A percentile compares a stretch with the other conserved stretches of the same genome.
These are phyloP conservation scores for Solenopsis invicta DNA, from an alignment of 1,140 invertebrate species.

Conservation along the genomic window DNA sequence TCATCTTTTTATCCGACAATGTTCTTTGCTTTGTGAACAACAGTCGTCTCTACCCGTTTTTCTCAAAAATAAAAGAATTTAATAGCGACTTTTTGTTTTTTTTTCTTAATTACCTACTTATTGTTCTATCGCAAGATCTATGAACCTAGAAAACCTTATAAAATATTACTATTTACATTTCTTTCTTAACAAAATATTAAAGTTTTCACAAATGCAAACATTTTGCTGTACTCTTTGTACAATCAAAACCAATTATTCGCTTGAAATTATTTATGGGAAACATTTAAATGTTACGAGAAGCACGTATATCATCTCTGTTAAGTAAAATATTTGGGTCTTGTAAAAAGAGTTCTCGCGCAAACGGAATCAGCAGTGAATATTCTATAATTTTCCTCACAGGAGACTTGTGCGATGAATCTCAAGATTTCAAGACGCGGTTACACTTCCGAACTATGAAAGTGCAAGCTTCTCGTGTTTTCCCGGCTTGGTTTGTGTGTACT, in stretches of 20 bases:
- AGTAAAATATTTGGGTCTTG: slow-evolving; percentile 41
- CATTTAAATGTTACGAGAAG: slow-evolving; percentile 51
- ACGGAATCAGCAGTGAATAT: background rate
- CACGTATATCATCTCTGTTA: slow-evolving; percentile 32
- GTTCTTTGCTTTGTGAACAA: slow-evolving; percentile 16
- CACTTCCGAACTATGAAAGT: background rate
- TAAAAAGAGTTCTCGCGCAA: slow-evolving; percentile 28
- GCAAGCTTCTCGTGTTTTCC: background rate
- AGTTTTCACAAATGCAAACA: background rate
- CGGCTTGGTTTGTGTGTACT: slow-evolving; percentile 1
- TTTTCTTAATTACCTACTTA: background rate
- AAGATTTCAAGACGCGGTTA: slow-evolving; percentile 37
- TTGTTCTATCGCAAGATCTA: background rate
- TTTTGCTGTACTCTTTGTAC: slow-evolving; percentile 24
- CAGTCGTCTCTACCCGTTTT: slow-evolving; percentile 18
- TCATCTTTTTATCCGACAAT: slow-evolving; percentile 46
- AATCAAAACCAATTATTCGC: slow-evolving; percentile 42
- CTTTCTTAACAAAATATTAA: background rate
- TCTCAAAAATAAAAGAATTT: slow-evolving; percentile 19
- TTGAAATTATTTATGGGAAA: slow-evolving; percentile 33
- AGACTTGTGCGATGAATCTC: slow-evolving; percentile 42
- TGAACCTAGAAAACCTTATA: background rate
- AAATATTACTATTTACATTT: slow-evolving; percentile 20
- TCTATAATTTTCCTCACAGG: background rate
- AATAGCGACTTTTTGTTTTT: slow-evolving; percentile 1